These are phyloP conservation scores for Entomobrya multifasciata DNA, from an alignment of 2,888 invertebrate genomes.

Conservation along the genomic window DNA sequence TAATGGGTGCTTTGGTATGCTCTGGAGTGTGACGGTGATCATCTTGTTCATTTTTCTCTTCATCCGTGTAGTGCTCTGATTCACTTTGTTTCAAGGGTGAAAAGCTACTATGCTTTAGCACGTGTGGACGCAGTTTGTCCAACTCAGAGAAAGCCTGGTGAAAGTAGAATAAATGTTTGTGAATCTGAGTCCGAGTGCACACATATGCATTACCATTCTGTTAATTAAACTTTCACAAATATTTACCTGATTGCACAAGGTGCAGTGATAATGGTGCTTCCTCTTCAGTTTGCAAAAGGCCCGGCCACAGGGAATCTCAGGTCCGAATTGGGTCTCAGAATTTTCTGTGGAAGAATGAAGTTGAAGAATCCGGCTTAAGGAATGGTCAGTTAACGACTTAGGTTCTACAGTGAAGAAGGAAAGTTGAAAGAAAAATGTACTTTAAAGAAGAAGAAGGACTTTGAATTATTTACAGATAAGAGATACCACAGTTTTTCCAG, in stretches of 20 bases:
- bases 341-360: constrained; percentile 77
- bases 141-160: constrained; percentile 87
- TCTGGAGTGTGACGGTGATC: constrained; percentile 60
- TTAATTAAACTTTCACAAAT: constrained; percentile 34
- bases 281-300: constrained; percentile 91
- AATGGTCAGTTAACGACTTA: constrained; percentile 79
- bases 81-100: constrained; percentile 76
- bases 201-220: neutral
- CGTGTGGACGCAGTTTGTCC: constrained; percentile 86
- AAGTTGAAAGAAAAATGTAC: constrained; percentile 53
- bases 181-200: too few species aligned
- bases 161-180: constrained; percentile 5
- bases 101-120: constrained; percentile 86
- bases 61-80: constrained; percentile 77
- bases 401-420: constrained; percentile 74
- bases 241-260: constrained; percentile 88
- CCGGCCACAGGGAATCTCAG: constrained; percentile 87
- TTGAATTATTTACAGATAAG: constrained; percentile 8
- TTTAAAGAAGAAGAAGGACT: constrained; percentile 50
- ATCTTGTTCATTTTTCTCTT: constrained; percentile 69
- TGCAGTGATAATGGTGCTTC: constrained; percentile 90
- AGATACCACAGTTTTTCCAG: neutral
- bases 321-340: constrained; percentile 83
- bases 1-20: constrained; percentile 22
- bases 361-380: constrained; percentile 79